phyloP scores from a whole-genome alignment of 2,113 vertebrate species.

The Carassius auratus region DNA sequence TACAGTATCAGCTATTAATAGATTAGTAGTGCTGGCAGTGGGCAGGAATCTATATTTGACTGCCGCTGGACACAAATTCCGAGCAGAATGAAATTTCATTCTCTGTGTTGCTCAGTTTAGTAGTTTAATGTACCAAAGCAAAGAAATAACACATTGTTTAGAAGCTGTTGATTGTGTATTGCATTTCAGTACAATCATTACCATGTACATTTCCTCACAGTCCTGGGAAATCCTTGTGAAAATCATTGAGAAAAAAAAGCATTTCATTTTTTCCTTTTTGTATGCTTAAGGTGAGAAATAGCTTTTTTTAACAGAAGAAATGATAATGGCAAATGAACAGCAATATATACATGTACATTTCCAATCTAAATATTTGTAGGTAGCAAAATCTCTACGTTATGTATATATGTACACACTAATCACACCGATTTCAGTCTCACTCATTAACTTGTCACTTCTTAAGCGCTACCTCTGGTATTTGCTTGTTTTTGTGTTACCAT shows the following conservation, averaged over 20 bases:
- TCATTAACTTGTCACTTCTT: not conserved
- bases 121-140: not conserved
- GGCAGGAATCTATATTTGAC: not conserved
- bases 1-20: not conserved
- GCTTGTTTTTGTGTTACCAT: not conserved
- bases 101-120: not conserved
- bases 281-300: not conserved
- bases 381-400: slow-evolving; percentile 1
- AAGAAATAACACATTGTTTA: not conserved
- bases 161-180: not conserved
- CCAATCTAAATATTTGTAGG: not conserved
- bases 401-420: not conserved
- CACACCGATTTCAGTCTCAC: not conserved
- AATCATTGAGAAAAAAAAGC: not conserved
- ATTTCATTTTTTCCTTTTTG: not conserved
- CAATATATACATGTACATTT: not conserved
- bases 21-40: not conserved
- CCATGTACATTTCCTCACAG: not conserved
- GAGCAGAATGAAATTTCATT: not conserved
- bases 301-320: not conserved
- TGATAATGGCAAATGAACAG: not conserved
- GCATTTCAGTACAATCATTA: not conserved
- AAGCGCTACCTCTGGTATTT: slow-evolving; percentile 36
- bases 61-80: not conserved
- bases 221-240: not conserved